Percentiles rank a stretch among this genome's conserved stretches.
phyloP scores from a whole-genome alignment of 1,140 invertebrate species.

The Doryteuthis pealeii region DNA sequence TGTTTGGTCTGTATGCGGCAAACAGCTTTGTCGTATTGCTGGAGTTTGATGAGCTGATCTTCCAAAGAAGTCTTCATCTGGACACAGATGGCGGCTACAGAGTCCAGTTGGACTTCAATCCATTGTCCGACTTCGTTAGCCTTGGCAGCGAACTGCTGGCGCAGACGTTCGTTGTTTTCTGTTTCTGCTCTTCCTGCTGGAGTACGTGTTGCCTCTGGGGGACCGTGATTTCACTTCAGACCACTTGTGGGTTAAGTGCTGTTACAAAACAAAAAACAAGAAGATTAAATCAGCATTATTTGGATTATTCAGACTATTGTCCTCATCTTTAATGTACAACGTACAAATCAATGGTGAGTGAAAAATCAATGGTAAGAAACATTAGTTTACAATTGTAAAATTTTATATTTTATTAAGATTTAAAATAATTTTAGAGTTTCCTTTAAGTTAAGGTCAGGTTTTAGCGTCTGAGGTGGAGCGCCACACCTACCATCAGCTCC shows the following conservation, averaged over 20 bases:
- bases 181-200: slow-evolving; percentile 91
- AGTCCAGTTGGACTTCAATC: slow-evolving; percentile 94
- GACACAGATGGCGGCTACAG: slow-evolving; percentile 91
- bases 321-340: no score
- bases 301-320: no score
- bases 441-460: no score
- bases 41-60: slow-evolving; percentile 90
- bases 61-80: slow-evolving; percentile 85
- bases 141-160: slow-evolving; percentile 97
- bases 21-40: slow-evolving; percentile 94
- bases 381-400: no score
- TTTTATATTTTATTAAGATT: no score
- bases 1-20: slow-evolving; percentile 92
- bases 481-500: no score
- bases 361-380: no score
- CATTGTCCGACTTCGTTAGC: slow-evolving; percentile 96
- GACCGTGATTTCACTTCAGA: slow-evolving; percentile 88
- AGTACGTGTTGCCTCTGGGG: slow-evolving; percentile 93
- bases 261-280: slow-evolving; percentile 12
- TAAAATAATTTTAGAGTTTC: no score
- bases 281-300: neutral
- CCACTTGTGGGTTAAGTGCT: slow-evolving; percentile 97
- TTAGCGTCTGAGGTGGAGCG: no score
- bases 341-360: no score
- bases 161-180: slow-evolving; percentile 93